Evolutionary conservation across 2,113 vertebrate species (phyloP).

Genomic region (Ophiodon elongatus): DNA sequence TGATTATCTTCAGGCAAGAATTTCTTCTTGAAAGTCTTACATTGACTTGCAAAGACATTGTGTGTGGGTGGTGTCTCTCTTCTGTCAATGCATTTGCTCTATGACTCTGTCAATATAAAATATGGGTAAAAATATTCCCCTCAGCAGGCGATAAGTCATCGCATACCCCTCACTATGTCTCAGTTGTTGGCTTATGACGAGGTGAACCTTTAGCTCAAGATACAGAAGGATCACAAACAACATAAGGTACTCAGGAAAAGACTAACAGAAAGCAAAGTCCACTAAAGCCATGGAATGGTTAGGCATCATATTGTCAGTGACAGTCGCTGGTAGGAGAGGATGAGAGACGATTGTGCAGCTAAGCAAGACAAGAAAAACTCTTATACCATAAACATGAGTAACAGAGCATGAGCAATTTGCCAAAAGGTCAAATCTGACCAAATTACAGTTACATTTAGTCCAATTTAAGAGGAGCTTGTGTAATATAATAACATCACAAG

Average conservation of each 20-base stretch:
- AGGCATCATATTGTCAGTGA: not conserved
- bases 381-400: not conserved
- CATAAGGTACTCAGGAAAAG: not conserved
- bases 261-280: not conserved
- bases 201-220: not conserved
- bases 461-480: not conserved
- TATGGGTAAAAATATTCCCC: not conserved
- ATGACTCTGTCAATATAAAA: not conserved
- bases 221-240: not conserved
- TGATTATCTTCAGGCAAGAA: not conserved
- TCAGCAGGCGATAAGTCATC: not conserved
- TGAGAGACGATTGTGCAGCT: not conserved
- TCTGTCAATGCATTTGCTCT: not conserved
- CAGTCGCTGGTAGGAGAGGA: not conserved
- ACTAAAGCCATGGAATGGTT: not conserved
- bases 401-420: not conserved
- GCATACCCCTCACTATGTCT: not conserved
- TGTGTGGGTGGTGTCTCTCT: constrained; percentile 7
- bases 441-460: not conserved
- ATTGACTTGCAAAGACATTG: not conserved
- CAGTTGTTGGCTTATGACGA: not conserved
- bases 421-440: not conserved
- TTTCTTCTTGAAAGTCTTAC: not conserved
- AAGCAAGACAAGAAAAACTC: not conserved
- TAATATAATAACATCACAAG: not conserved